phyloP scores from a whole-genome alignment of 2,797 vertebrate species.

The Phrynocephalus forsythii region DNA sequence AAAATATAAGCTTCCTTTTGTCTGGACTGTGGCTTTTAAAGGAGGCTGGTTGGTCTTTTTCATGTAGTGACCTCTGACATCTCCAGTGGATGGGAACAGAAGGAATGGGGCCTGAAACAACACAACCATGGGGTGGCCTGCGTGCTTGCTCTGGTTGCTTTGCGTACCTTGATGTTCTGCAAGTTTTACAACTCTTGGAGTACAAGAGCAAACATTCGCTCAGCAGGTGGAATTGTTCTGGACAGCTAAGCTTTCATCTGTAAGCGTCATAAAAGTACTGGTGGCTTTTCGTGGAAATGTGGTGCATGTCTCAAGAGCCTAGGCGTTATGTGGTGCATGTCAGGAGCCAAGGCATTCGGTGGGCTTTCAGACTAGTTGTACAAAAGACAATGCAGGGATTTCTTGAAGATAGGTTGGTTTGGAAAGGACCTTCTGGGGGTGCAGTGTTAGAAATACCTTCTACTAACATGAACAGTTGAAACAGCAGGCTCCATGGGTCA shows the following conservation, averaged over 20 bases:
- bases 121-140: neutral
- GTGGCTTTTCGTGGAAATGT: neutral
- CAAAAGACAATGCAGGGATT: neutral
- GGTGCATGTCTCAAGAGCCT: neutral
- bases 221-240: constrained; percentile 7
- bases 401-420: neutral
- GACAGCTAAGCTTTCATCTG: constrained; percentile 7
- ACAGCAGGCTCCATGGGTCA: neutral
- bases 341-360: neutral
- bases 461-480: neutral
- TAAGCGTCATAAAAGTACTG: neutral
- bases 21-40: constrained; percentile 50
- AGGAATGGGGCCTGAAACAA: constrained; percentile 4
- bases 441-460: neutral
- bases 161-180: neutral
- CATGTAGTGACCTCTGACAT: constrained; percentile 32
- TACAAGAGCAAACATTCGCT: neutral
- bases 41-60: constrained; percentile 32
- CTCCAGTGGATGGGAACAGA: constrained; percentile 11
- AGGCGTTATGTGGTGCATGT: neutral
- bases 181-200: constrained; percentile 2
- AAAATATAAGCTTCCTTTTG: constrained; percentile 53
- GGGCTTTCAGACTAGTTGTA: neutral
- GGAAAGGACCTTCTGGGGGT: neutral
- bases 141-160: constrained; percentile 16